phyloP scores from a whole-genome alignment of 2,113 vertebrate genomes.

The Grammomys surdaster region DNA sequence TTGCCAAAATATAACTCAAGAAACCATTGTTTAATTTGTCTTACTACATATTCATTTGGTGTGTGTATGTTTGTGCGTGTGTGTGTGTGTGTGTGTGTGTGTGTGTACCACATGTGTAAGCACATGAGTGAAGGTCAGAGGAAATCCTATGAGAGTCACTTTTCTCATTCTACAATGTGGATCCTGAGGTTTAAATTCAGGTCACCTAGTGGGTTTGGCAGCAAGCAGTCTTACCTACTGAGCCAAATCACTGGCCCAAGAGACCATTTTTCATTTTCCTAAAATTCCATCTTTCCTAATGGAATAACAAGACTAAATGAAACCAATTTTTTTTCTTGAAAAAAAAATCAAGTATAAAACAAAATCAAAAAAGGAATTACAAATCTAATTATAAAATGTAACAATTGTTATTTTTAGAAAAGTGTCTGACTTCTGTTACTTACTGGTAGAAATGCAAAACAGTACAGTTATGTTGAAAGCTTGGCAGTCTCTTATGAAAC shows the following conservation, averaged over 20 bases:
- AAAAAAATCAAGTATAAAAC: not conserved
- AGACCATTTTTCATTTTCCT: not conserved
- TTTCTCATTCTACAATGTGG: not conserved
- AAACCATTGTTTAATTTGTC: not conserved
- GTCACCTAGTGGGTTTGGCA: not conserved
- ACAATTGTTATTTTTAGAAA: not conserved
- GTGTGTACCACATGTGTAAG: not conserved
- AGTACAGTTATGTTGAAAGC: not conserved
- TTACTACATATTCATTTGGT: not conserved
- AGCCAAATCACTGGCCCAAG: not conserved
- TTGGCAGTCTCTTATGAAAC: not conserved
- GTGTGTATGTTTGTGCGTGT: not conserved
- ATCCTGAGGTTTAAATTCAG: not conserved
- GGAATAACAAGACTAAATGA: not conserved
- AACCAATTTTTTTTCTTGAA: not conserved
- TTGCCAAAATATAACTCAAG: conserved; percentile 46
- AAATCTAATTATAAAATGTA: conserved; percentile 38
- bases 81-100: not conserved
- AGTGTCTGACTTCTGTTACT: not conserved
- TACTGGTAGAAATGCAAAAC: not conserved
- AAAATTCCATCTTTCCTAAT: not conserved
- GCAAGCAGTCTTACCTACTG: not conserved
- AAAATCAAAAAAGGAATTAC: conserved; percentile 28
- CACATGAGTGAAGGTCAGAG: not conserved
- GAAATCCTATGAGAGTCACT: not conserved